phyloP scores from a whole-genome alignment of 2,113 vertebrate species.

The Calonectris borealis region DNA sequence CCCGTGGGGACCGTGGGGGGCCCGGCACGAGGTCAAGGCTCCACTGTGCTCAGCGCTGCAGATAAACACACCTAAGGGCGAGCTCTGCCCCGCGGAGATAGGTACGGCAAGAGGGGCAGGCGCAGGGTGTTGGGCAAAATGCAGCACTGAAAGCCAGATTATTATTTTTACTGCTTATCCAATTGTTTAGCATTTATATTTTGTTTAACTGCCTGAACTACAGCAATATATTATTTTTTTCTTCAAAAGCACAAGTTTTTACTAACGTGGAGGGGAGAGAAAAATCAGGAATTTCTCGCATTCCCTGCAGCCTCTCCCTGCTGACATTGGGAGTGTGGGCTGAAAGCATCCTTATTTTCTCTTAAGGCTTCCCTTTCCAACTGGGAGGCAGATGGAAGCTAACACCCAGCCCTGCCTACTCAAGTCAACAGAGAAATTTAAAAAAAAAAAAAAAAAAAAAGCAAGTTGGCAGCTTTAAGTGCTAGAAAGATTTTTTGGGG shows the following conservation, averaged over 20 bases:
- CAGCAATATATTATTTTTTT: background rate
- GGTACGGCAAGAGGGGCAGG: background rate
- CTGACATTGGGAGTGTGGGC: background rate
- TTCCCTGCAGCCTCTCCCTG: background rate
- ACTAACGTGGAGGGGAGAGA: fast-evolving
- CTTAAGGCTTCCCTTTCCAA: background rate
- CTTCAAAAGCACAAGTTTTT: background rate
- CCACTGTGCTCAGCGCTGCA: fast-evolving
- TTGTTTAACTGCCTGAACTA: background rate
- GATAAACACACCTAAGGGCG: background rate
- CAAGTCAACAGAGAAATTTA: background rate
- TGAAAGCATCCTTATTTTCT: background rate
- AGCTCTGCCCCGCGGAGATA: background rate
- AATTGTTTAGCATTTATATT: background rate
- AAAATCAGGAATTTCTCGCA: background rate
- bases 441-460: background rate
- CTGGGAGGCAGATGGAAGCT: slow-evolving; percentile 3
- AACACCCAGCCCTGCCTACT: background rate
- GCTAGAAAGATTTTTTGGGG: background rate
- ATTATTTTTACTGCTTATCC: background rate
- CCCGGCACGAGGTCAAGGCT: background rate
- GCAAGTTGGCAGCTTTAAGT: background rate
- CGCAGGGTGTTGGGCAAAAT: background rate
- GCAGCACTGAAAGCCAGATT: background rate
- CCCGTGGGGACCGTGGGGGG: fast-evolving